Evolutionary conservation across 2,797 vertebrate genomes (phyloP).

Genomic region (Scarus forsteni): DNA sequence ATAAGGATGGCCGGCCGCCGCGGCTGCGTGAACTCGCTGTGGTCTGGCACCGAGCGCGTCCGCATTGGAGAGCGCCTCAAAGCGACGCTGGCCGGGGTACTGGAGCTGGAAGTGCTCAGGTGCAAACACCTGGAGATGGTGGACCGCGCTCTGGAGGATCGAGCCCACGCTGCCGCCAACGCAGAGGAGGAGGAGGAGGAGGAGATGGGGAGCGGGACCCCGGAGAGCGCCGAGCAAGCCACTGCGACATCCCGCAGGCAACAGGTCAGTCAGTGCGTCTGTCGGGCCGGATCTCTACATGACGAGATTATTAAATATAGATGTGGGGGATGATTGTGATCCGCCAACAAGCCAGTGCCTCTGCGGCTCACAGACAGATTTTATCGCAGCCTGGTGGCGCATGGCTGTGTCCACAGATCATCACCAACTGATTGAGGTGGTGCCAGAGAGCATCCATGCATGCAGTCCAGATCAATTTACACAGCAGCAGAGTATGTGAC

Average conservation of each 20-base stretch:
- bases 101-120: conserved; percentile 87
- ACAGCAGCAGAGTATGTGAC: conserved; percentile 20
- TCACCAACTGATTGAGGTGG: conserved; percentile 49
- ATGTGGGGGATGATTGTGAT: conserved; percentile 62
- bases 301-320: conserved; percentile 68
- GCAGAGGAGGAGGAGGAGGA: conserved; percentile 30
- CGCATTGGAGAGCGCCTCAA: conserved; percentile 87
- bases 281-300: conserved; percentile 50
- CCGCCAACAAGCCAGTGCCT: conserved; percentile 65
- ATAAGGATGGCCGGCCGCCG: conserved; percentile 83
- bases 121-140: conserved; percentile 84
- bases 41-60: conserved; percentile 86
- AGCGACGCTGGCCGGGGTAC: conserved; percentile 86
- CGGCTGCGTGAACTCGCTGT: conserved; percentile 84
- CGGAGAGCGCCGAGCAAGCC: conserved; percentile 66
- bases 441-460: conserved; percentile 55
- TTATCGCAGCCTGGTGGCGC: conserved; percentile 48
- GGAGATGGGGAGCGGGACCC: conserved; percentile 29
- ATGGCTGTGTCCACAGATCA: conserved; percentile 43
- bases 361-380: conserved; percentile 56
- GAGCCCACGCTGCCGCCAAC: conserved; percentile 8
- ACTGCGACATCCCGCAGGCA: conserved; percentile 83
- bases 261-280: conserved; percentile 84
- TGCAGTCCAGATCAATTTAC: conserved; percentile 30
- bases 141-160: conserved; percentile 75